Conservation (phyloP, 2,113 vertebrate genomes). For the Crotalus tigris region DNA sequence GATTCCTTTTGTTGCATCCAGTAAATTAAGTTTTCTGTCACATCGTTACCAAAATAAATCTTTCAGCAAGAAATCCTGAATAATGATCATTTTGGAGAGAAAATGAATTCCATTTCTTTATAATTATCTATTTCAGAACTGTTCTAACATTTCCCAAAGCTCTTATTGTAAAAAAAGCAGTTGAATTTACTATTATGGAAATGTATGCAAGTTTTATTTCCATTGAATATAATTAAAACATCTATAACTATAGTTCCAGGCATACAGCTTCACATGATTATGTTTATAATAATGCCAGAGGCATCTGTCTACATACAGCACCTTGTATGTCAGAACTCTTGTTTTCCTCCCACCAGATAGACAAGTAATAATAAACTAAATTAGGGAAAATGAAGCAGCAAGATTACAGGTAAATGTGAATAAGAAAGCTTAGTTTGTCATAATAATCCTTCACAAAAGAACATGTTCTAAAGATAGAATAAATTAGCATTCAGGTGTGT, state of each 20-base stretch:
- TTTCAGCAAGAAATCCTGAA: neutral
- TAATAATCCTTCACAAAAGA: neutral
- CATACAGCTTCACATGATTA: neutral
- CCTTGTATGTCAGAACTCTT: constrained; percentile 16
- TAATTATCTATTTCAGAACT: neutral
- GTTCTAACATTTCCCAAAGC: neutral
- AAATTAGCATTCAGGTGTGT: neutral
- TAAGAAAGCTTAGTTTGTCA: neutral
- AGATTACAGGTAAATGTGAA: constrained; percentile 1
- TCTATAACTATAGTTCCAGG: neutral
- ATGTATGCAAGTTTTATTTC: neutral
- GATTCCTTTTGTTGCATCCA: neutral
- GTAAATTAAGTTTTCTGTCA: neutral
- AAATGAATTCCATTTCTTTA: neutral
- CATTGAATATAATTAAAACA: constrained; percentile 7
- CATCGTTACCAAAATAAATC: neutral
- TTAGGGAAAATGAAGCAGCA: constrained; percentile 23
- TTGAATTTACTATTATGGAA: constrained; percentile 3
- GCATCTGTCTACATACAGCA: constrained; percentile 39
- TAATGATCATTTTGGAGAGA: neutral
- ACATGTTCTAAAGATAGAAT: neutral
- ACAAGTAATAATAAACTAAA: neutral
- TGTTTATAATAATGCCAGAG: constrained; percentile 35
- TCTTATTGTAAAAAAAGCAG: neutral
- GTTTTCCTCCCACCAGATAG: neutral